A percentile compares a stretch with the other conserved stretches of the same genome.
Conservation (phyloP, 2,797 vertebrate species). For the Bovichtus diacanthus region DNA sequence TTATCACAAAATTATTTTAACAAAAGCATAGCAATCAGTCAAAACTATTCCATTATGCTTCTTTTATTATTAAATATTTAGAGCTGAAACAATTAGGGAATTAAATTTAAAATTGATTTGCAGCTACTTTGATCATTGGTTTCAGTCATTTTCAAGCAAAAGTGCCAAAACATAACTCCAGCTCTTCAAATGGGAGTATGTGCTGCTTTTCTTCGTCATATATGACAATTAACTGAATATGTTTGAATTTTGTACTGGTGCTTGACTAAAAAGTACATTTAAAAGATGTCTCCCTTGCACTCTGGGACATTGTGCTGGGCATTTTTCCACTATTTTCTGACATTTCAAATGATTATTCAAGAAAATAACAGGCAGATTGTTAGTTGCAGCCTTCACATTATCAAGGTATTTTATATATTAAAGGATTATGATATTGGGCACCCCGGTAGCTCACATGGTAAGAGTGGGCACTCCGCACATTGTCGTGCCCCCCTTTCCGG, state of each 20-base stretch:
- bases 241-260: neutral
- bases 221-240: neutral
- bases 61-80: neutral
- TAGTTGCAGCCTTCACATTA: neutral
- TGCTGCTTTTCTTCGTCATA: neutral
- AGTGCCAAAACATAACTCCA: neutral
- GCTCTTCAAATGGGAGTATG: neutral
- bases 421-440: neutral
- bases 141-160: neutral
- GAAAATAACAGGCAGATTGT: neutral
- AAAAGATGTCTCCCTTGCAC: neutral
- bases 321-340: neutral
- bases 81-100: neutral
- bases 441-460: too few relatives aligned
- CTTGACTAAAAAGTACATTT: neutral
- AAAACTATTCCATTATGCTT: neutral
- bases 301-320: neutral
- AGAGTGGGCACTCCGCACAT: too few relatives aligned
- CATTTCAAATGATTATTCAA: neutral
- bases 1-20: neutral
- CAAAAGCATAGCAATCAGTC: too few relatives aligned
- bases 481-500: too few relatives aligned
- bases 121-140: neutral
- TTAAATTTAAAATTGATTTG: neutral
- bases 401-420: neutral